Conservation (phyloP, 2,113 vertebrate genomes). For the Microtus ochrogaster region DNA sequence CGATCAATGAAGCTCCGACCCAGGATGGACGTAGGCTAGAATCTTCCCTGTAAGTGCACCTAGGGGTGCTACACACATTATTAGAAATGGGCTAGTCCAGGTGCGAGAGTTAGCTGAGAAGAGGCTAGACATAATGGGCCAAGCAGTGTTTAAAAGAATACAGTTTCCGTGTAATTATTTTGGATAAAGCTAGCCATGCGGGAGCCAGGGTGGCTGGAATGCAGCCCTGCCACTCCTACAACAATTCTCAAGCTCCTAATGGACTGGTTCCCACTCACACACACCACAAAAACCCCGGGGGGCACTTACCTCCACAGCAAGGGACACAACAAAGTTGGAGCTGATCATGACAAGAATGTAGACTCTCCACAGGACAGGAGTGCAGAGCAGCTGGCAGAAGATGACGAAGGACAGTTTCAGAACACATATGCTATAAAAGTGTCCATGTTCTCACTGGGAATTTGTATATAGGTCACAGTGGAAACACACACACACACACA, state of each 20-base stretch:
- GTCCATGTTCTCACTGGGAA: not conserved
- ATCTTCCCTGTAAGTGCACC: too few relatives aligned
- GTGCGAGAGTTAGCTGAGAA: too few relatives aligned
- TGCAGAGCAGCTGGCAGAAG: constrained; percentile 85
- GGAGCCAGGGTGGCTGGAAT: too few relatives aligned
- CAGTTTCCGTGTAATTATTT: too few relatives aligned
- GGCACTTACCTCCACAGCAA: constrained; percentile 85
- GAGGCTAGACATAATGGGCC: too few relatives aligned
- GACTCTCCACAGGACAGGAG: constrained; percentile 84
- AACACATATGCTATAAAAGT: not conserved
- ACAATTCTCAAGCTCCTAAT: not conserved
- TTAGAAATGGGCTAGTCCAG: too few relatives aligned
- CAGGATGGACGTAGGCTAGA: too few relatives aligned
- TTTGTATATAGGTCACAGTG: not conserved
- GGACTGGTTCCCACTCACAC: accelerated
- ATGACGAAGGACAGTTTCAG: not conserved
- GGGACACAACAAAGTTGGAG: constrained; percentile 83
- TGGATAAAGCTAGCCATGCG: too few relatives aligned
- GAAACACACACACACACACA: not conserved
- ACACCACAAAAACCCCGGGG: accelerated
- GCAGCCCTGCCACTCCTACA: too few relatives aligned
- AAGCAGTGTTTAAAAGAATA: too few relatives aligned
- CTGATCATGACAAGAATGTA: constrained; percentile 85
- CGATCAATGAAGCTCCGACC: too few relatives aligned
- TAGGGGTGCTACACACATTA: too few relatives aligned